Base-by-base conservation (phyloP, 2,888 invertebrate species). In the Clivina fossor region DNA sequence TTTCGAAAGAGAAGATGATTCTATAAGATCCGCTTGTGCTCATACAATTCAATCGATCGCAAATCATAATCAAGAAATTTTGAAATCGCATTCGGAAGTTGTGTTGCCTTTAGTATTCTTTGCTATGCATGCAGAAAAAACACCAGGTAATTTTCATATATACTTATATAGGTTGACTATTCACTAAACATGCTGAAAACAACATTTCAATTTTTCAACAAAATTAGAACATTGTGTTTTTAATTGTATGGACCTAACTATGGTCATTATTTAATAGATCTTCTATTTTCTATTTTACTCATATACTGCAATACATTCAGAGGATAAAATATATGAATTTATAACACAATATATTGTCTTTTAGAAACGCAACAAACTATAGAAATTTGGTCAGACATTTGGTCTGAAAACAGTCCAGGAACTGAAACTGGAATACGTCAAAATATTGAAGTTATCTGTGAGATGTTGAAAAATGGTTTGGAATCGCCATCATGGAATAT, bases 341-440 rank as follows among this genome's bases (percentile, higher is more conserved):
- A n/a, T n/a, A n/a, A n/a, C n/a, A n/a, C n/a, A n/a, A n/a, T n/a
- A n/a, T n/a, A n/a, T n/a, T n/a, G n/a, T n/a, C n/a, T n/a, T n/a
- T n/a, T 37, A 71, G 82, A 81, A 58, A 82, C 81, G 40, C 80
- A 80, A 60, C 80, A 80, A 58, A 83, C 83, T 8, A 78, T 87
- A 58, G 86, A 88, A 66, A 74, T 86, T 59, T 95, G 90, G 85
- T 88, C 87, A 60, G 93, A 94, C 69, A 79, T 93, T 32, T 95
- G 94, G 94, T 81, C 83, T 38, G 94, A 94, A 68, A 84, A 90
- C 24, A 87, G 90, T 59, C 90, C 91, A n/a, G 88, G 89, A n/a
- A 83, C 85, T 0, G 94, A 92, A 75, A 82, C 82, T 41, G 93
- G 90, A 32, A 85, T 94, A 61, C 80, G 84, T 19, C 82, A 86